Evolutionary conservation across 1,140 invertebrate species (phyloP).

Genomic region (Chelonus insularis): DNA sequence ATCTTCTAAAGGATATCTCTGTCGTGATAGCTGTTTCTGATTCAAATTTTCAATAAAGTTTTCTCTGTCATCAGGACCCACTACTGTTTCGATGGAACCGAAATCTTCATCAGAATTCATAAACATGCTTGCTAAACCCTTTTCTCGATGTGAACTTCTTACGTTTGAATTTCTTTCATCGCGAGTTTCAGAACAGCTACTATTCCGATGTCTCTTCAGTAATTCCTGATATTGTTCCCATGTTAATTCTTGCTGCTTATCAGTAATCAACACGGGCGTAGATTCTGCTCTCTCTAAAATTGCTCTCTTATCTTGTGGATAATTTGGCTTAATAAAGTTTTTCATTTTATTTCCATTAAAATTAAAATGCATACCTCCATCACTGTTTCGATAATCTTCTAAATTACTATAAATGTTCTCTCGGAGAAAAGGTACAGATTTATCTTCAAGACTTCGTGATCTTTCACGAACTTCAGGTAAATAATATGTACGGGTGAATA

Average conservation of each 20-base stretch:
- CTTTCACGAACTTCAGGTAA: neutral
- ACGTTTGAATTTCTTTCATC: constrained; percentile 27
- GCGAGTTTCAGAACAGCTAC: constrained; percentile 50
- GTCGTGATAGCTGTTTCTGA: neutral
- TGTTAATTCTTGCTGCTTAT: constrained; percentile 37
- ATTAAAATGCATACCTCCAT: too few relatives aligned
- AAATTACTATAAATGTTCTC: too few relatives aligned
- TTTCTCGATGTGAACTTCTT: constrained; percentile 21
- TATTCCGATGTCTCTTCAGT: constrained; percentile 42
- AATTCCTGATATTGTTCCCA: constrained; percentile 33
- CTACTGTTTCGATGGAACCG: constrained; percentile 52
- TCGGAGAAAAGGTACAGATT: constrained; percentile 20
- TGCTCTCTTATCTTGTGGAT: constrained; percentile 35
- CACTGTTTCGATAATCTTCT: too few relatives aligned
- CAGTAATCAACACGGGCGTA: constrained; percentile 43
- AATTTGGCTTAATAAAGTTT: constrained; percentile 34
- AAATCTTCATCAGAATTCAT: constrained; percentile 54
- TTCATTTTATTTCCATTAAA: constrained; percentile 22
- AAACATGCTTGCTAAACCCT: constrained; percentile 33
- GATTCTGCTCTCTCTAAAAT: constrained; percentile 48
- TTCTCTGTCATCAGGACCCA: constrained; percentile 38
- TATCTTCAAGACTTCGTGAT: constrained; percentile 17
- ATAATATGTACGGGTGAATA: constrained; percentile 10
- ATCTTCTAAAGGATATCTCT: constrained; percentile 18
- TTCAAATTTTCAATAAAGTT: neutral